Conservation (phyloP, 2,888 invertebrate species). For the Yponomeuta evonymella region DNA sequence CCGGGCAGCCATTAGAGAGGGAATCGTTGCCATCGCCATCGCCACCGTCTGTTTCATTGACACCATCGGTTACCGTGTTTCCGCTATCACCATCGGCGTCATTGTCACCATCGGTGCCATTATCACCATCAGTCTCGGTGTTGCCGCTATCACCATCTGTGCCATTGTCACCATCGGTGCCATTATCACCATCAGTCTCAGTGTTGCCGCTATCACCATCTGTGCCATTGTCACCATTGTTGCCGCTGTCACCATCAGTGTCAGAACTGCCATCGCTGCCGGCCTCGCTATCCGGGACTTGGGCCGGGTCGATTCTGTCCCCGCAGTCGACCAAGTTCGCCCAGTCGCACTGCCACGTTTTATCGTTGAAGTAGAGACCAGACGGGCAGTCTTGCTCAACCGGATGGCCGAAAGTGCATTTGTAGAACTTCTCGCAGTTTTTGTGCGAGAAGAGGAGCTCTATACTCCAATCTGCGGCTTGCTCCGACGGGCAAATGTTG, state of each 20-base stretch:
- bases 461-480: constrained; percentile 43
- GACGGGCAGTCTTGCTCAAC: constrained; percentile 75
- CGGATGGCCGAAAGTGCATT: constrained; percentile 79
- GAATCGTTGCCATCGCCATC: constrained; percentile 28
- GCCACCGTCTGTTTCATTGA: background rate
- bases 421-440: constrained; percentile 79
- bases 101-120: background rate
- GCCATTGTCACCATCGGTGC: background rate
- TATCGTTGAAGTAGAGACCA: constrained; percentile 74
- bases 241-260: background rate
- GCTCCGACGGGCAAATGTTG: constrained; percentile 46
- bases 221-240: background rate
- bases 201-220: background rate
- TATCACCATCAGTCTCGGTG: background rate
- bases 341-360: constrained; percentile 77
- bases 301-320: constrained; percentile 40
- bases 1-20: constrained; percentile 54
- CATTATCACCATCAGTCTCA: constrained; percentile 13
- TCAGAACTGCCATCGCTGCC: background rate
- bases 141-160: background rate
- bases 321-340: constrained; percentile 77
- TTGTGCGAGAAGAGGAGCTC: constrained; percentile 73
- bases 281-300: background rate
- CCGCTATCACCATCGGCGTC: background rate
- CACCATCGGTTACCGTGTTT: constrained; percentile 10